phyloP scores from a whole-genome alignment of 2,888 invertebrate genomes.

The Meteorus cinctellus region DNA sequence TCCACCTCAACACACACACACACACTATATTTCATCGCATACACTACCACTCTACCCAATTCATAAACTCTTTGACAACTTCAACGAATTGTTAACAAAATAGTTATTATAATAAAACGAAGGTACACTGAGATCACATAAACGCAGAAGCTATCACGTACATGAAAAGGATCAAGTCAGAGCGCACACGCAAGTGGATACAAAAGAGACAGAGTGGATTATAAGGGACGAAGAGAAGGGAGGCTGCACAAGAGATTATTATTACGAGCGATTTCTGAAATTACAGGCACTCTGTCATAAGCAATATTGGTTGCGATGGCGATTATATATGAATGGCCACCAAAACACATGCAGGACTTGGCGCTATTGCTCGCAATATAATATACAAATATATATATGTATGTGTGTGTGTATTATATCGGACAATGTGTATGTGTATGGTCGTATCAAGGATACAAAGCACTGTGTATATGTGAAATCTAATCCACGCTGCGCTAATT shows the following conservation, averaged over 20 bases:
- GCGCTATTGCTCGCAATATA: not conserved
- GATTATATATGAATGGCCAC: conserved; percentile 30
- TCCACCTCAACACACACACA: too few relatives aligned
- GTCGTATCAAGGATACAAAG: conserved; percentile 17
- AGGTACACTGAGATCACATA: not conserved
- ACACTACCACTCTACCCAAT: too few relatives aligned
- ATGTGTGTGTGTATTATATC: not conserved
- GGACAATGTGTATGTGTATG: not conserved
- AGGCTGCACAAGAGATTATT: conserved; percentile 39
- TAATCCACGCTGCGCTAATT: conserved; percentile 54
- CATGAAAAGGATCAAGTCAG: conserved; percentile 1
- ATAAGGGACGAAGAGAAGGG: conserved; percentile 34
- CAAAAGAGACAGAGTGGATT: too few relatives aligned
- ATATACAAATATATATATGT: not conserved
- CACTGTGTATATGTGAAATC: conserved; percentile 38
- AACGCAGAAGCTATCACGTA: conserved; percentile 24
- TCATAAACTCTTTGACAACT: not conserved
- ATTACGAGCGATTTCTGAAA: conserved; percentile 45
- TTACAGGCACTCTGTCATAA: conserved; percentile 49
- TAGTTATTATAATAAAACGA: not conserved
- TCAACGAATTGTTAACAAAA: not conserved
- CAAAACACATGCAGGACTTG: conserved; percentile 3
- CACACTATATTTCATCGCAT: too few relatives aligned
- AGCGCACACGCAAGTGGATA: too few relatives aligned
- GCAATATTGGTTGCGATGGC: conserved; percentile 38